phyloP scores from a whole-genome alignment of 2,888 invertebrate species.

The Heliconius sara region DNA sequence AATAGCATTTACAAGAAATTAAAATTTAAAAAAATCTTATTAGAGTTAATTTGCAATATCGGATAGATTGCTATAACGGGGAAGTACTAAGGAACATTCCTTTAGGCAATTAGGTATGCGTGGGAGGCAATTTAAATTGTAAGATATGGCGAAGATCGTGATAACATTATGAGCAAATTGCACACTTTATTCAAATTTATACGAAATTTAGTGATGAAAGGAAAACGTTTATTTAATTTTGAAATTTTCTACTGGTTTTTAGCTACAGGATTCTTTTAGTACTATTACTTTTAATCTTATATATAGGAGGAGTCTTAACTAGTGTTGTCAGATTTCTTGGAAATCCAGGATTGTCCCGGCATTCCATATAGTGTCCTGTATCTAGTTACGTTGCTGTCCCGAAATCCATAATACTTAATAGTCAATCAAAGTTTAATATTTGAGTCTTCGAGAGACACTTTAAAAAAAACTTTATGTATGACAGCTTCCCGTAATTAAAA shows the following conservation, averaged over 20 bases:
- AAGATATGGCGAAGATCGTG: slow-evolving; percentile 44
- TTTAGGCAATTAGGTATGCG: slow-evolving; percentile 66
- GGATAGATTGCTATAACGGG: not conserved
- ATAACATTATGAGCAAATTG: slow-evolving; percentile 1
- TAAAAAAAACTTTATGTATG: too few species aligned
- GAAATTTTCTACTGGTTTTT: not conserved
- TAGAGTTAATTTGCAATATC: not conserved
- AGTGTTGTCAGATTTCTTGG: too few species aligned
- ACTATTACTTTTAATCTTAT: too few species aligned
- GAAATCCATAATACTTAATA: too few species aligned
- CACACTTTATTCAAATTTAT: slow-evolving; percentile 2
- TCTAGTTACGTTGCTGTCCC: too few species aligned
- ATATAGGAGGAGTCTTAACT: too few species aligned
- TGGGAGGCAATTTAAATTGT: slow-evolving; percentile 54
- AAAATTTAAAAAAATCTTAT: not conserved
- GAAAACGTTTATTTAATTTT: not conserved
- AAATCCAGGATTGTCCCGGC: too few species aligned
- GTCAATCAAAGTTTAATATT: too few species aligned
- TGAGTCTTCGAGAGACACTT: too few species aligned
- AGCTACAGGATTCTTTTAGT: not conserved
- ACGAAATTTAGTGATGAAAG: not conserved
- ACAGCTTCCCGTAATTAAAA: too few species aligned
- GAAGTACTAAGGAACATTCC: slow-evolving; percentile 62
- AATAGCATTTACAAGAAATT: not conserved
- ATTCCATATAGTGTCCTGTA: too few species aligned